A percentile compares a stretch with the other conserved stretches of the same genome.
phyloP scores from a whole-genome alignment of 2,113 vertebrate species.

The Geococcyx californianus region DNA sequence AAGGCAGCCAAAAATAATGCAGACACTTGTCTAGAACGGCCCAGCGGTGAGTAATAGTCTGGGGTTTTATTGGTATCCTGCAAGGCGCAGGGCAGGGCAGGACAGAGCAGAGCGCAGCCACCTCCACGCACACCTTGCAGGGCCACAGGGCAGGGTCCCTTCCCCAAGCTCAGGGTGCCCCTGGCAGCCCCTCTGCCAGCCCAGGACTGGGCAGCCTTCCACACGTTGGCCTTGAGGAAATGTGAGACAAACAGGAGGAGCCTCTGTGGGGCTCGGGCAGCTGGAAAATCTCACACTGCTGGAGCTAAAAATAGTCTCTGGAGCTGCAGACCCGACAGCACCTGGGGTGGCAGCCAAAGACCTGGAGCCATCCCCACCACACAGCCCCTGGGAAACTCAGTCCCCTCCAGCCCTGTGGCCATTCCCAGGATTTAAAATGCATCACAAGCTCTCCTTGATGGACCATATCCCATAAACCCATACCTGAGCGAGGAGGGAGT shows the following conservation, averaged over 20 bases:
- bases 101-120: not conserved
- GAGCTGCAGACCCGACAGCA: conserved; percentile 25
- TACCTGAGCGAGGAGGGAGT: not conserved
- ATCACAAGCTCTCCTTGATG: not conserved
- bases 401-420: not conserved
- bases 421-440: not conserved
- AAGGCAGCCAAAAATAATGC: conserved; percentile 81
- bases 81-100: conserved; percentile 36
- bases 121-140: not conserved
- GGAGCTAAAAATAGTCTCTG: conserved; percentile 42
- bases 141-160: not conserved
- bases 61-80: conserved; percentile 68
- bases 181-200: not conserved
- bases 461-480: accelerated
- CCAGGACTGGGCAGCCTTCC: accelerated
- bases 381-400: not conserved
- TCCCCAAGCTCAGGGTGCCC: not conserved
- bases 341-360: conserved; percentile 44
- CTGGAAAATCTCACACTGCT: conserved; percentile 56
- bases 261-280: not conserved
- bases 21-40: conserved; percentile 66
- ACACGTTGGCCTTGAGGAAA: not conserved
- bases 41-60: conserved; percentile 81
- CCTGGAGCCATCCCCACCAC: not conserved
- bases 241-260: not conserved